Evolutionary conservation across 2,888 invertebrate species (phyloP), one percentile per base, ranked within the genome.

Genomic region (Nomada flava): DNA sequence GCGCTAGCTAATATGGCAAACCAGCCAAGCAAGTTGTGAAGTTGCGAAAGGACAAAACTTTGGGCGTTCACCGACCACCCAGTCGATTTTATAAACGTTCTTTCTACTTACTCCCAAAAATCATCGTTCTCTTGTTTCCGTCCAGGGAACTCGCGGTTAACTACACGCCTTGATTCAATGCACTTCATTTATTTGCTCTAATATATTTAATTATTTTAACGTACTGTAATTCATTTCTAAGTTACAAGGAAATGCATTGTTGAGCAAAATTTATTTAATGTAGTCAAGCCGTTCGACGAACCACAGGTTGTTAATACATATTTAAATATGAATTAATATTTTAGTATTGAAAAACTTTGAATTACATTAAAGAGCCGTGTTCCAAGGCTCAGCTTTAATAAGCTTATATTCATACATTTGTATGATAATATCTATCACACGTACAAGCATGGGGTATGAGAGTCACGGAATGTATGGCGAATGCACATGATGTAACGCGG

Each of bases 1-100:
- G 73, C 62, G 76, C 70, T 64, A 73, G 65, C 76, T 84, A 85
- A 86, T 80, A 85, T 75, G 70, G 72, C 72, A 77, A 64, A 84
- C 74, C 72, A 72, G 68, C 82, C 79, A 60, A 78, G 71, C 55
- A 83, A 86, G 72, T 82, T 89, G 82, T 76, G 75, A 83, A 84
- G 74, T 88, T 82, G 85, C 82, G 76, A 78, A 82, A 83, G 82
- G 85, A 88, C 84, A 83, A 89, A 89, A 88, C 81, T 89, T 89
- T 59, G 47, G 47, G 79, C 86, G 52, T 85, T 84, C 83, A 79
- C 88, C 83, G 60, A 83, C 82, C 84, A 67, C 83, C 65, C 76
- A 74, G 80, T 76, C 82, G 88, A 82, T 88, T 88, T 86, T 86
- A 79, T 82, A 83, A 85, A 83, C 82, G 85, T 77, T 80, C 73